These are phyloP conservation scores for Thryonomys swinderianus DNA, from an alignment of 2,113 vertebrate genomes.

Conservation along the genomic window DNA sequence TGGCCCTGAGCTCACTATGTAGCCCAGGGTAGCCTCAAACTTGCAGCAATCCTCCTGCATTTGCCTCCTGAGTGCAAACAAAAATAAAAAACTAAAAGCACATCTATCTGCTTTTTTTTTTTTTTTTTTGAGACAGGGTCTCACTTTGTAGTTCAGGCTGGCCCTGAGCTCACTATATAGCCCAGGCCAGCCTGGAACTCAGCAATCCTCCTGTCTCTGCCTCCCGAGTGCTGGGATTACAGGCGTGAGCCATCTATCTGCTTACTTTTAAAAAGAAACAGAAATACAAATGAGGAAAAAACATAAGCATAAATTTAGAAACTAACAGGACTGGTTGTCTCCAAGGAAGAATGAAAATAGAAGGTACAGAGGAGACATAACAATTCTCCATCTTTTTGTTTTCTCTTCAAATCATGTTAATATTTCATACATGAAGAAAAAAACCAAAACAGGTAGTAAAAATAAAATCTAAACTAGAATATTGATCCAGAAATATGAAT, in stretches of 20 bases:
- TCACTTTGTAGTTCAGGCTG: no score
- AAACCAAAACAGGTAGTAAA: constrained; percentile 16
- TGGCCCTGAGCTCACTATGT: neutral
- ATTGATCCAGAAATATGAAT: constrained; percentile 2
- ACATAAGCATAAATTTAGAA: neutral
- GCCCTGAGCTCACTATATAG: no score
- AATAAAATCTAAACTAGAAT: constrained; percentile 56
- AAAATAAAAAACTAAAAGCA: neutral
- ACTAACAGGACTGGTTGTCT: neutral
- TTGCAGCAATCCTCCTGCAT: neutral
- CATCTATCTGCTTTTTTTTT: neutral
- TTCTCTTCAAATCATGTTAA: neutral
- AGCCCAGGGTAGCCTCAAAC: neutral
- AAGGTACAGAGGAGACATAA: neutral
- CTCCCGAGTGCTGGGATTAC: no score
- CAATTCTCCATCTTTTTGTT: constrained; percentile 7
- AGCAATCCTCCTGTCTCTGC: no score
- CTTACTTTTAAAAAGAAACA: neutral
- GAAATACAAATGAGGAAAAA: neutral
- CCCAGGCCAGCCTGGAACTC: no score
- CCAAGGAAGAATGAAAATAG: neutral
- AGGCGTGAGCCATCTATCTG: no score
- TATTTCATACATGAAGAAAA: constrained; percentile 44
- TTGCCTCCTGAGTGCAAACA: neutral
- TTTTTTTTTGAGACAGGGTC: no score